Conservation (phyloP, 2,797 vertebrate species). For the Morelia viridis region DNA sequence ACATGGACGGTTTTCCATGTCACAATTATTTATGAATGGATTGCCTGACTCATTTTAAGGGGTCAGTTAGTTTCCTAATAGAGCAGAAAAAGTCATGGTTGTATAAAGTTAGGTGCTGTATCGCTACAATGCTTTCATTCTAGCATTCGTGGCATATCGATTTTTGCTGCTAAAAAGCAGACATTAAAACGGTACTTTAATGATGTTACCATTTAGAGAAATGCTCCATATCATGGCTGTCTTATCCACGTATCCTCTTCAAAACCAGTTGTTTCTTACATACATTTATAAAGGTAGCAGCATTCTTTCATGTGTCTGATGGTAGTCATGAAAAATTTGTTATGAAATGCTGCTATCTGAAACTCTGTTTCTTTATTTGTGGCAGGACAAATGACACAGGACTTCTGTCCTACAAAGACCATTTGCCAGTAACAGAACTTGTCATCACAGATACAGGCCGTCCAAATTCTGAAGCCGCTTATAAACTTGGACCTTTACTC, state of each 20-base stretch:
- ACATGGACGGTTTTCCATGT: background rate
- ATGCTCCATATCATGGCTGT: background rate
- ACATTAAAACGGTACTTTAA: background rate
- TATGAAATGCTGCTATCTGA: constrained; percentile 35
- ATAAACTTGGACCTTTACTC: constrained; percentile 86
- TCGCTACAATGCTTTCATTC: background rate
- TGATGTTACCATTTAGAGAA: accelerated
- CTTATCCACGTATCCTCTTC: background rate
- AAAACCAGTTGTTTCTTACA: background rate
- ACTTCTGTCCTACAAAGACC: constrained; percentile 87
- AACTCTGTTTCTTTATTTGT: constrained; percentile 35
- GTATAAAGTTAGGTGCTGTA: background rate
- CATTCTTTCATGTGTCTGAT: constrained; percentile 21
- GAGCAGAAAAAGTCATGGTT: background rate
- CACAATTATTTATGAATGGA: background rate
- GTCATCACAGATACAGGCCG: constrained; percentile 85
- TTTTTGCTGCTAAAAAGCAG: background rate
- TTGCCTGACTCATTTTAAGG: background rate
- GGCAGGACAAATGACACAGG: constrained; percentile 88
- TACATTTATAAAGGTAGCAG: background rate
- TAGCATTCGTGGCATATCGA: background rate
- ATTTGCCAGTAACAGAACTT: constrained; percentile 85
- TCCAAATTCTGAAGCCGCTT: constrained; percentile 84
- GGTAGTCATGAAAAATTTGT: background rate
- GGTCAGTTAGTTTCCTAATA: background rate